Evolutionary conservation across 2,888 invertebrate species (phyloP).

Genomic region (Noctua janthina): DNA sequence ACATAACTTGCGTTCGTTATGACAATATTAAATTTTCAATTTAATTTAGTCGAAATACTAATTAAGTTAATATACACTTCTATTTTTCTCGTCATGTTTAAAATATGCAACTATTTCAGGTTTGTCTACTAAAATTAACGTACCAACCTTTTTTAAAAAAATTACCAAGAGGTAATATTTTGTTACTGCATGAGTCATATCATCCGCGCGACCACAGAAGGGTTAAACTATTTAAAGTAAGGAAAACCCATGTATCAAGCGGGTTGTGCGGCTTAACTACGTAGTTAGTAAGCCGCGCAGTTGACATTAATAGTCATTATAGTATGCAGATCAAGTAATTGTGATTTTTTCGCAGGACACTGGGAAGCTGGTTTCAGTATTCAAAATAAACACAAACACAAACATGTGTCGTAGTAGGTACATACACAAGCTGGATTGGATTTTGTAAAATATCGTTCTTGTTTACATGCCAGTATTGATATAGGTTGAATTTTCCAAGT

Average conservation of each 20-base stretch:
- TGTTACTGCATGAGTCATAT: neutral
- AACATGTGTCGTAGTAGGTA: neutral
- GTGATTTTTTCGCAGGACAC: neutral
- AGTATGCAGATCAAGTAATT: neutral
- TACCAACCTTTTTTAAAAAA: neutral
- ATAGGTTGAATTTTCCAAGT: neutral
- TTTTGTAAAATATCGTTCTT: neutral
- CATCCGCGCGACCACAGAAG: neutral
- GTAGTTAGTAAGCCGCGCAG: neutral
- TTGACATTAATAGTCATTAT: conserved; percentile 12
- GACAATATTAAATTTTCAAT: neutral
- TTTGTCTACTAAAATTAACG: neutral
- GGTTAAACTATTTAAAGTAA: conserved; percentile 19
- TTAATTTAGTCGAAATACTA: neutral
- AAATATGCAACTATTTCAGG: neutral
- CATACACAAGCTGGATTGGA: neutral
- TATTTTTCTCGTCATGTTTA: neutral
- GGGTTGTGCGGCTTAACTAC: neutral
- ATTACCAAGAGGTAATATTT: neutral
- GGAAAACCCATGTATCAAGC: conserved; percentile 16
- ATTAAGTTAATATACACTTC: neutral
- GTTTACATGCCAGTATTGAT: neutral
- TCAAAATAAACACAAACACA: neutral
- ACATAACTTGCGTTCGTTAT: neutral
- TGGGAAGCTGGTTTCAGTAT: neutral